These are phyloP conservation scores for Papilio xuthus DNA, from an alignment of 1,140 invertebrate genomes.

Conservation along the genomic window DNA sequence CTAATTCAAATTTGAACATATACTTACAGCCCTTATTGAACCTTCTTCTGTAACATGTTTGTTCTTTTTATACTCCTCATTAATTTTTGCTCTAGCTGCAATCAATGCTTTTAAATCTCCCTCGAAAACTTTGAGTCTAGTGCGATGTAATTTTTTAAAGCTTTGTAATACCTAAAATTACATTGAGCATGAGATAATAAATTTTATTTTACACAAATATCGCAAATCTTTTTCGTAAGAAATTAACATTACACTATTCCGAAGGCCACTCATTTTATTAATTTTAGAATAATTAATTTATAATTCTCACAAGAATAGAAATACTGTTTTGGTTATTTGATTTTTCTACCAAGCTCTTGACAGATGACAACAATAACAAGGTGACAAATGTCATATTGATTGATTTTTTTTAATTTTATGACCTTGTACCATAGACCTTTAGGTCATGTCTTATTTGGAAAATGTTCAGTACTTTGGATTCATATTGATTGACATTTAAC, in stretches of 20 bases:
- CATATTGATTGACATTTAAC: too few species aligned
- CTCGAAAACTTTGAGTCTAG: slow-evolving; percentile 83
- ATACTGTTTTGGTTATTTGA: background rate
- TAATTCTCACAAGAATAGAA: slow-evolving; percentile 2
- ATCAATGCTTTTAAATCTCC: slow-evolving; percentile 83
- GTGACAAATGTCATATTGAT: too few species aligned
- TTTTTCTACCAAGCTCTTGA: too few species aligned
- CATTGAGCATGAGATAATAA: background rate
- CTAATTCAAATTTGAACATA: background rate
- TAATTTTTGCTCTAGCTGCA: slow-evolving; percentile 84
- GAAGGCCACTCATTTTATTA: slow-evolving; percentile 31
- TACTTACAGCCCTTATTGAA: slow-evolving; percentile 82
- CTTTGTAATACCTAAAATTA: slow-evolving; percentile 82
- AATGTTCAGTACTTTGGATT: too few species aligned
- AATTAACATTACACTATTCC: slow-evolving; percentile 25
- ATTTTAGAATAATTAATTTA: background rate
- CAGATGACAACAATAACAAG: too few species aligned
- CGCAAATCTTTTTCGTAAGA: background rate
- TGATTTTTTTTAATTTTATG: too few species aligned
- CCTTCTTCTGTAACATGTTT: slow-evolving; percentile 80
- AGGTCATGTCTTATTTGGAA: too few species aligned
- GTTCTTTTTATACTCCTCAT: slow-evolving; percentile 85
- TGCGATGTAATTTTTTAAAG: slow-evolving; percentile 86
- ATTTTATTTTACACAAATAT: background rate
- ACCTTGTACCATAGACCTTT: too few species aligned